Conservation (phyloP, 1,140 invertebrate species). For the Pomacea maculata region DNA sequence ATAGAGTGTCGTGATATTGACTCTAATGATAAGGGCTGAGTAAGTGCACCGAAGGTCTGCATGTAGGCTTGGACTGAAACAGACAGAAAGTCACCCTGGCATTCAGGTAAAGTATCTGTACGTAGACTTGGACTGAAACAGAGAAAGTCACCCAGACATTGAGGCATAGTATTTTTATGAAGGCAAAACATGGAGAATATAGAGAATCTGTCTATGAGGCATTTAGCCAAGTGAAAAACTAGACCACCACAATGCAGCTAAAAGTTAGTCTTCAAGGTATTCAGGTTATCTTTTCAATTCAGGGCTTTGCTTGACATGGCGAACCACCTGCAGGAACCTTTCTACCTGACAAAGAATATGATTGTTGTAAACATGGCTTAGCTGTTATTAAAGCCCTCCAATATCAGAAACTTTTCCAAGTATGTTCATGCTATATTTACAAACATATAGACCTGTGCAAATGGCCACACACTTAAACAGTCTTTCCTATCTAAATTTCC, state of each 20-base stretch:
- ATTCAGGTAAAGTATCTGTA: neutral
- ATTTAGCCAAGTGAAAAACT: neutral
- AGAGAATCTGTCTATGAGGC: neutral
- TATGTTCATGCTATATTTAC: too few species aligned
- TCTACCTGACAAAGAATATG: too few species aligned
- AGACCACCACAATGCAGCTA: neutral
- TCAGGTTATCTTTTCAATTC: too few species aligned
- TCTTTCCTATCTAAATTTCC: too few species aligned
- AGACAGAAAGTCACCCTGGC: neutral
- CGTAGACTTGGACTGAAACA: slow-evolving; percentile 86
- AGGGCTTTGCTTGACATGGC: too few species aligned
- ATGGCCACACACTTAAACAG: too few species aligned
- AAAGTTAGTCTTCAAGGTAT: too few species aligned
- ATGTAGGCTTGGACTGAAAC: slow-evolving; percentile 91
- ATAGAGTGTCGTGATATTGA: slow-evolving; percentile 84
- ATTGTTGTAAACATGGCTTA: too few species aligned
- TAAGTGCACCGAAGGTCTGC: slow-evolving; percentile 92
- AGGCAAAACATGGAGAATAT: neutral
- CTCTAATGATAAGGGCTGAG: slow-evolving; percentile 77
- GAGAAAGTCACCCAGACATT: neutral
- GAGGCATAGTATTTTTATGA: neutral
- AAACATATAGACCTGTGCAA: too few species aligned
- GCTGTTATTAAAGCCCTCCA: too few species aligned
- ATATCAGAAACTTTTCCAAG: too few species aligned
- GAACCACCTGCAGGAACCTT: too few species aligned